Base-by-base conservation (phyloP, 2,797 vertebrate species). In the Pseudochirops cupreus region DNA sequence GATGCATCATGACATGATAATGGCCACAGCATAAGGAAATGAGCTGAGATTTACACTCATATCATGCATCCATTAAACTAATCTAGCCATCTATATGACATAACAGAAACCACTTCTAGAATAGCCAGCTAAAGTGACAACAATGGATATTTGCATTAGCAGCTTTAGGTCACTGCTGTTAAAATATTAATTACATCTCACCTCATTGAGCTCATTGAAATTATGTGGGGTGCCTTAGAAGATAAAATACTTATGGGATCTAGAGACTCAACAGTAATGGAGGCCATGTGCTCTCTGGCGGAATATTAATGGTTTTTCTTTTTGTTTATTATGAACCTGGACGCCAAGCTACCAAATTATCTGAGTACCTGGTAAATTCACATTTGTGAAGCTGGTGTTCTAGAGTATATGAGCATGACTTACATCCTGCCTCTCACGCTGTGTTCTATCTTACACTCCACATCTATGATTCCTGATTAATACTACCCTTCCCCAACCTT, bases 141-240 rank as follows among this genome's bases (percentile, higher is more conserved):
- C 9, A 89, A 91, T 26, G 96, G 26, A 50, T 29, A 93, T 31
- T 57, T 89, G 91, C 96, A 96, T 87, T 21, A 90, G 18, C n/a
- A 93, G 93, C 92, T 33, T 90, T 46, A 58, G 92, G 89, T 94
- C 94, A 97, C 58, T 53, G 91, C 24, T 91, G 91, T 16, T 95
- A 59, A 98, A 98, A 97, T 95, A 96, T 50, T 91, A 95, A 97
- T 97, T 94, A 93, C 10, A 82, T 55, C 53, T 89, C 94, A 95
- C 90, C 29, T 89, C 97, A 95, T 26, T 96, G 90, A 50, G 91
- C 90, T 89, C 95, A 59, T 91, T 62, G 57, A 96, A 97, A 97
- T 96, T 93, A 97, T 3, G 50, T 1, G 93, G 11, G 57, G 39
- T 0, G 12, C 54, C 21, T 67, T 56, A 24, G 96, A 97, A 95